These are phyloP conservation scores for Dromius quadrimaculatus DNA, from an alignment of 2,888 invertebrate genomes.

Conservation along the genomic window DNA sequence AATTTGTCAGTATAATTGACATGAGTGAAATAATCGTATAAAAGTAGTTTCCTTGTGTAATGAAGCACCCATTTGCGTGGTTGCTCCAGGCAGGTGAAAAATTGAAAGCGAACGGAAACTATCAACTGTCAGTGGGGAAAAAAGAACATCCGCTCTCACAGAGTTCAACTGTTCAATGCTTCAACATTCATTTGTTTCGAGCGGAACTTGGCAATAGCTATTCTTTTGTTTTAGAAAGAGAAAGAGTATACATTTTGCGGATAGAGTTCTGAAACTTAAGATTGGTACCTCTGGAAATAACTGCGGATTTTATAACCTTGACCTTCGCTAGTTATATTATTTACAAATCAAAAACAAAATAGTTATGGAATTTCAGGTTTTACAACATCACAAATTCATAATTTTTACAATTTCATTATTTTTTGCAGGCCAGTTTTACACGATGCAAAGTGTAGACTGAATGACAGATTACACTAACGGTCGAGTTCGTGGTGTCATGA, in stretches of 20 bases:
- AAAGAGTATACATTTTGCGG: slow-evolving; percentile 1
- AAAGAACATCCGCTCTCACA: slow-evolving; percentile 26
- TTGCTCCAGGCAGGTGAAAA: slow-evolving; percentile 23
- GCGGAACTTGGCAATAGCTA: slow-evolving; percentile 16
- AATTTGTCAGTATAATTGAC: too few relatives aligned
- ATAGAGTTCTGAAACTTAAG: too few relatives aligned
- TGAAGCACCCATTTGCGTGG: too few relatives aligned
- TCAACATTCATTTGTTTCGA: too few relatives aligned
- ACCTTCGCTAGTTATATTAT: slow-evolving; percentile 13
- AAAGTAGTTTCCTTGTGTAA: background rate
- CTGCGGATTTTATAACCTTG: slow-evolving; percentile 29
- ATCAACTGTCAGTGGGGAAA: slow-evolving; percentile 15
- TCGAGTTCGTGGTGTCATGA: slow-evolving; percentile 28
- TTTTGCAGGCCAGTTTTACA: slow-evolving; percentile 7
- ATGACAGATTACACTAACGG: too few relatives aligned
- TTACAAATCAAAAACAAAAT: too few relatives aligned
- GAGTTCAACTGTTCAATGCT: slow-evolving; percentile 4
- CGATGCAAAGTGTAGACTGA: too few relatives aligned
- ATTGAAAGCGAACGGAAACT: slow-evolving; percentile 29
- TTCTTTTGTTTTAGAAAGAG: slow-evolving; percentile 29
- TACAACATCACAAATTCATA: background rate
- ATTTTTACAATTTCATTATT: slow-evolving; percentile 4
- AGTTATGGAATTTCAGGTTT: background rate
- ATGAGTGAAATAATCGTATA: too few relatives aligned
- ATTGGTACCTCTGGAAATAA: background rate